Evolutionary conservation across 2,113 vertebrate genomes (phyloP), one percentile per base, ranked within the genome.

Genomic region (Microcebus murinus): DNA sequence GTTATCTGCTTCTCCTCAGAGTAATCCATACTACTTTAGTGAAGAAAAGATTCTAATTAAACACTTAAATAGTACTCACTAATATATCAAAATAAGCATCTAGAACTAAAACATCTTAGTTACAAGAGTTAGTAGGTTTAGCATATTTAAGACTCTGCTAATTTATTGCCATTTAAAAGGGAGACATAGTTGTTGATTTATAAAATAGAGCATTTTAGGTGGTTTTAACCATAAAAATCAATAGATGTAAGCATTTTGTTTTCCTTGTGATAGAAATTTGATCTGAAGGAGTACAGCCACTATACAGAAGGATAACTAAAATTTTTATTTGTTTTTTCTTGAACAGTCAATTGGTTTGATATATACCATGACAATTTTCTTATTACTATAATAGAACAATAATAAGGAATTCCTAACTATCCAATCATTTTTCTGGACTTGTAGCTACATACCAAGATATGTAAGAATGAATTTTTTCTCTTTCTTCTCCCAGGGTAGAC

Each of bases 1-100:
- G 80, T 97, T 98, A 93, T 97, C 96, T 94, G 97, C 87, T 97
- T 88, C 71, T 97, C 71, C 23, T 96, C 96, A 94, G 91, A 97
- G 89, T 67, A 98, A 96, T 82, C 91, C 96, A 92, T 94, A 98
- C 71, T 95, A 92, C 93, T 97, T 97, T 92, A 71, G 97, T 95
- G 45, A 96, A 95, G 91, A 96, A 97, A 73, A 94, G 83, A 95
- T 98, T 98, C 83, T 89, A 97, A 48, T 98, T 93, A 93, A 97
- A 97, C 97, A 97, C 96, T 12, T 50, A 88, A 86, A 23, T 84
- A 87, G 91, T 87, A 42, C 88, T 76, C 83, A 74, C 73, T 96
- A 89, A 85, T 96, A 91, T 92, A 97, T 96, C 81, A 94, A 91
- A 98, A 95, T 63, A 97, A 86, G 96, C 96, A 61, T 90, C 88